phyloP scores from a whole-genome alignment of 2,113 vertebrate genomes.

The Labeo catla region DNA sequence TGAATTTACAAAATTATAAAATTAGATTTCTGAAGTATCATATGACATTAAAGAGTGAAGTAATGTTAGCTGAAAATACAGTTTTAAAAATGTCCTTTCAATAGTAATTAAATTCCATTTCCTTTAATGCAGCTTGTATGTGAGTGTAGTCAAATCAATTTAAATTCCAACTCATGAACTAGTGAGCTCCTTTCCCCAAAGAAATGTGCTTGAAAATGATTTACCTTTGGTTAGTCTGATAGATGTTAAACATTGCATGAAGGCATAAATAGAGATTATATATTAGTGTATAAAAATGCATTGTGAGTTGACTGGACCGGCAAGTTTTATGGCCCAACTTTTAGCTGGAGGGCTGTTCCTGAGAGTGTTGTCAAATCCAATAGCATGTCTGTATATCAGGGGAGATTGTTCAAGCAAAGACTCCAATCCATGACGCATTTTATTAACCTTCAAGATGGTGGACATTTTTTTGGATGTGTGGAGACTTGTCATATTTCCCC shows the following conservation, averaged over 20 bases:
- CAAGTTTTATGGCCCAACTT: slow-evolving; percentile 28
- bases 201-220: slow-evolving; percentile 14
- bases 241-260: slow-evolving; percentile 16
- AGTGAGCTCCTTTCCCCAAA: background rate
- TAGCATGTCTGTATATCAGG: slow-evolving; percentile 42
- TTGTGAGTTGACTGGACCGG: background rate
- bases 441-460: slow-evolving; percentile 32
- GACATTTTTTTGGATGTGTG: slow-evolving; percentile 23
- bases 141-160: background rate
- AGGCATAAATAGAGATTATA: slow-evolving; percentile 33
- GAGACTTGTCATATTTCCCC: slow-evolving; percentile 43
- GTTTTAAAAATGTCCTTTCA: background rate
- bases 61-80: background rate
- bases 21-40: background rate
- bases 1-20: background rate
- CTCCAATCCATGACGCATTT: slow-evolving; percentile 29
- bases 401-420: slow-evolving; percentile 31
- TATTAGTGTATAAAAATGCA: slow-evolving; percentile 25
- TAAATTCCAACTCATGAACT: background rate
- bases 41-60: background rate
- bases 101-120: background rate
- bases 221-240: slow-evolving; percentile 16
- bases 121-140: background rate
- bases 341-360: slow-evolving; percentile 24
- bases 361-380: slow-evolving; percentile 39